These are phyloP conservation scores for Icerya purchasi DNA, from an alignment of 2,888 invertebrate species.

Conservation along the genomic window DNA sequence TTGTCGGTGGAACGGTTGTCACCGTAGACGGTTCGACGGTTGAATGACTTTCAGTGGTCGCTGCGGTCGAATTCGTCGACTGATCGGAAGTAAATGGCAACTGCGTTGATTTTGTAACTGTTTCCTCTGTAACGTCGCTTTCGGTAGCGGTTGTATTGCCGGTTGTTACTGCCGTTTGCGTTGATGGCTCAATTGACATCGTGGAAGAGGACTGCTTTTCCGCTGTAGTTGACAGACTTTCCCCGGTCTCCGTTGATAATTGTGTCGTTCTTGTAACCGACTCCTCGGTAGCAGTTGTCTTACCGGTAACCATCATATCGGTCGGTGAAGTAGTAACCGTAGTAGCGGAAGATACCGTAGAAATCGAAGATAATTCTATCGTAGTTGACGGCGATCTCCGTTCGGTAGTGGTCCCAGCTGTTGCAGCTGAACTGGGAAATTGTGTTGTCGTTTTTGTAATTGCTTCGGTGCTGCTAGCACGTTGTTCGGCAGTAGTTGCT, in stretches of 20 bases:
- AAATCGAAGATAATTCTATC: background rate
- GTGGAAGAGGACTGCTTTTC: conserved; percentile 10
- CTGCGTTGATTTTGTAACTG: conserved; percentile 11
- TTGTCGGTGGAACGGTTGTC: conserved; percentile 7
- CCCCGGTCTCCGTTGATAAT: background rate
- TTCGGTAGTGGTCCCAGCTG: conserved; percentile 18
- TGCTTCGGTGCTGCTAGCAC: no score
- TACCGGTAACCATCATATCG: no score
- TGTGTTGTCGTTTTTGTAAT: conserved; percentile 20
- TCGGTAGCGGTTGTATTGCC: conserved; percentile 5
- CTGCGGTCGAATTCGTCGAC: conserved; percentile 4
- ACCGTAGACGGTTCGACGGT: conserved; percentile 9
- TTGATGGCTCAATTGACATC: background rate
- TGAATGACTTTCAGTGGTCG: conserved; percentile 8
- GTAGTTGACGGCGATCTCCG: conserved; percentile 5
- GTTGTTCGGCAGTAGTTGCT: conserved; percentile 15
- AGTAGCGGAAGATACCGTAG: conserved; percentile 5
- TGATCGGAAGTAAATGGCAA: conserved; percentile 1
- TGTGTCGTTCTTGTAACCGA: conserved; percentile 9
- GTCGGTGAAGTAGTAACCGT: conserved; percentile 1
- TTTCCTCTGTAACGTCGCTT: conserved; percentile 13
- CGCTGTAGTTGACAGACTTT: no score
- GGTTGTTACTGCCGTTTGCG: conserved; percentile 1
- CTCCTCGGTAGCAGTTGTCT: background rate
- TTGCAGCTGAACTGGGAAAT: no score